Percentiles rank a stretch among this genome's conserved stretches.
Conservation (phyloP, 2,888 invertebrate species). For the Macrophya annulata region DNA sequence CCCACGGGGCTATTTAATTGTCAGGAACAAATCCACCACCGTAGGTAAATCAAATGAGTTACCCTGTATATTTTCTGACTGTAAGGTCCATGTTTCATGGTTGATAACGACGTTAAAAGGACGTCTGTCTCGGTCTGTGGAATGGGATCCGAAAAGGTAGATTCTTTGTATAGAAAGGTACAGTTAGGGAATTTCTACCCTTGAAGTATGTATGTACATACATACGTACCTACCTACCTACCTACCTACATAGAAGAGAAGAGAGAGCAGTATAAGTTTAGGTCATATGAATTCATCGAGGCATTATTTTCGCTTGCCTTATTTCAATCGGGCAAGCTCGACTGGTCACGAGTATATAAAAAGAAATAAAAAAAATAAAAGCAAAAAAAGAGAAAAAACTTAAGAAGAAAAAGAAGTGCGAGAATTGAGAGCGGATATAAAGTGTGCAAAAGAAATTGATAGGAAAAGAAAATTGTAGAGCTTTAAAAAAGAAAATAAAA, state of each 20-base stretch:
- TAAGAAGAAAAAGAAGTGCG: background rate
- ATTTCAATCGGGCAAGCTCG: background rate
- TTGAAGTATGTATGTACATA: background rate
- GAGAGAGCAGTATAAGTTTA: background rate
- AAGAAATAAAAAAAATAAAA: background rate
- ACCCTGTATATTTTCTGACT: constrained; percentile 1
- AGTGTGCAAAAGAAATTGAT: constrained; percentile 21
- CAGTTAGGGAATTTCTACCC: constrained; percentile 17
- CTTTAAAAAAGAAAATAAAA: constrained; percentile 22
- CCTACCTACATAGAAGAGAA: no score
- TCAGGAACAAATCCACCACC: background rate
- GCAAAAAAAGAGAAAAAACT: background rate
- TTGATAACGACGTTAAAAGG: constrained; percentile 41
- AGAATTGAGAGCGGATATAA: constrained; percentile 20
- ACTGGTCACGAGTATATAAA: background rate
- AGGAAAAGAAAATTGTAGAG: constrained; percentile 14
- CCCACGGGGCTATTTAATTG: constrained; percentile 6
- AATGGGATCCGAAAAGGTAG: constrained; percentile 11
- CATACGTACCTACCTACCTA: background rate
- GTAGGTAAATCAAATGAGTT: constrained; percentile 14
- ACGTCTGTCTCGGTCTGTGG: background rate
- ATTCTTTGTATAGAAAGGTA: background rate
- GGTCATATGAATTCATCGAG: constrained; percentile 7
- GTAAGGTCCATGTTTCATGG: constrained; percentile 24
- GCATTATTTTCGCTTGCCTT: constrained; percentile 40